These are phyloP conservation scores for Turritopsis dohrnii DNA, from an alignment of 30 jellyfish, hydroid and myxozoan genomes.

Conservation along the genomic window DNA sequence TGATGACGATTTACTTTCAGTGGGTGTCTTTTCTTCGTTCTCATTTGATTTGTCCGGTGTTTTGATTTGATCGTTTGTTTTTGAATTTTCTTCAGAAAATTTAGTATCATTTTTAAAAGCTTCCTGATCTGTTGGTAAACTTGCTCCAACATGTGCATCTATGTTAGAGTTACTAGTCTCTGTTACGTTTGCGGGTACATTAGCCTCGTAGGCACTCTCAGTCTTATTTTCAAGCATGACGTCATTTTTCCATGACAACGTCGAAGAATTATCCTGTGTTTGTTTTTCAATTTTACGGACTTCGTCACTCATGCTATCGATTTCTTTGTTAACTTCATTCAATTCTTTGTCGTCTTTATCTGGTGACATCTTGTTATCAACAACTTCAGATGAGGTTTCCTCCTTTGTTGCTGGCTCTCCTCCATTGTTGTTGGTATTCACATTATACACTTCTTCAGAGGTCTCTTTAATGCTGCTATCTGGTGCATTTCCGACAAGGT, in stretches of 20 bases:
- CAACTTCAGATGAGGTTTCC: neutral
- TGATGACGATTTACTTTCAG: neutral
- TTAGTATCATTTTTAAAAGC: neutral
- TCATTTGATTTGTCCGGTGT: neutral
- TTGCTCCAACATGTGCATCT: neutral
- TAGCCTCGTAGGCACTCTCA: neutral
- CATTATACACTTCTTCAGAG: neutral
- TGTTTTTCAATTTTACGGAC: neutral
- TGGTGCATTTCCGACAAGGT: neutral
- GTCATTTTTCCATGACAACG: slow-evolving; percentile 2
- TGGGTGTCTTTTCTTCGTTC: neutral
- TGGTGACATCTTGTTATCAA: neutral
- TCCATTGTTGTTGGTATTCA: neutral
- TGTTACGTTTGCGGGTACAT: neutral
- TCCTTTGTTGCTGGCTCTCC: too few species aligned
- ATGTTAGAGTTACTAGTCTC: neutral
- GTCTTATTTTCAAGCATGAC: neutral
- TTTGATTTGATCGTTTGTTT: neutral
- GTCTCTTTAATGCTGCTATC: neutral
- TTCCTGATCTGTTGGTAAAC: neutral
- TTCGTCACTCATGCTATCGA: slow-evolving; percentile 12
- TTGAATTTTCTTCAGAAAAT: neutral
- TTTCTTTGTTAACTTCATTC: neutral
- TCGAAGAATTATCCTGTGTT: neutral
- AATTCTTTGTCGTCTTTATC: neutral